Evolutionary conservation across 2,797 vertebrate genomes (phyloP), one percentile per base, ranked within the genome.

Genomic region (Manis javanica): DNA sequence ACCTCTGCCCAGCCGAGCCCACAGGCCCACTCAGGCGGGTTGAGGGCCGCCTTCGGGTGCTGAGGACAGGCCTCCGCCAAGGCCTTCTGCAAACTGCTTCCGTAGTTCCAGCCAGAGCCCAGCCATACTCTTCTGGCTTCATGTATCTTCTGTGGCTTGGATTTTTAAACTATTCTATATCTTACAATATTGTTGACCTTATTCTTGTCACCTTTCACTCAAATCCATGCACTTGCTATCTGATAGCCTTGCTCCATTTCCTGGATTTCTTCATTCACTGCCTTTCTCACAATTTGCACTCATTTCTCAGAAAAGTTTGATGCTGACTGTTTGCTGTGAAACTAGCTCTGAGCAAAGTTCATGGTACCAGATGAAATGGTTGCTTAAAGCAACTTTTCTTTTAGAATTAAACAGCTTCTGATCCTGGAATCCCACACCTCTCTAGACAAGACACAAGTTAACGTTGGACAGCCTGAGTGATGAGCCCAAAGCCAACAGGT

Each of bases 281-380:
- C 46, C 46, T 72, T 87, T 92, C 93, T 91, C 90, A 86, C 57
- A 72, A 7, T 71, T 75, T 21, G 24, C 2, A 18, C 31, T 69
- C n/a, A 37, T 49, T 95, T 97, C 93, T 96, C 82, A 85, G 85
- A 95, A 96, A 46, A 88, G n/a, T 34, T 68, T 69, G 82, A 63
- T 69, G 82, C 53, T 68, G 61, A 82, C 26, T 59, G 51, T 85
- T 91, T 59, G 66, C 95, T 68, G 4, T 75, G 64, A 95, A 87
- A 78, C 57, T 68, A 39, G 55, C 90, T 86, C 88, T 91, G 94
- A 63, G 64, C 87, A 97, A 75, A 87, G 87, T 85, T 93, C 87
- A 85, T 11, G 1, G 37, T 3, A 64, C 51, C 18, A 34, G 71
- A 53, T 90, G 64, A 78, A 87, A 81, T 0, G 0, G 18, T 64